Base-by-base conservation (phyloP, 2,113 vertebrate genomes). In the Rissa tridactyla region DNA sequence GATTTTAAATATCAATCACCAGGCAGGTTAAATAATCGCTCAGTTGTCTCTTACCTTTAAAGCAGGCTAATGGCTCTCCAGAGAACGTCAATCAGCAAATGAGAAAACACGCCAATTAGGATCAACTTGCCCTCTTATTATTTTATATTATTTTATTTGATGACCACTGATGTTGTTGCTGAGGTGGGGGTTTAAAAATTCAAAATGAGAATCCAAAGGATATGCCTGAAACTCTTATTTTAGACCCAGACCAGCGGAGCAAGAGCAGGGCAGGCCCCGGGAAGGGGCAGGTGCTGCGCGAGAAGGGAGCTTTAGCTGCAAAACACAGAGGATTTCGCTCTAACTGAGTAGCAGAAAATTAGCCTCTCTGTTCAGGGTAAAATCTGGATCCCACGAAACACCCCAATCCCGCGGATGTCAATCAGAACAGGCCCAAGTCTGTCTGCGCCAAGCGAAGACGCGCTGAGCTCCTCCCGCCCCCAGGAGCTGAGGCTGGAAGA, bases 21-120 rank as follows among this genome's bases (percentile, higher is more conserved):
- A 98, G 98, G 97, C 98, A 98, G 94, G 97, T 98, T 98, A 97
- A 98, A 96, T 95, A 97, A 97, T 97, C 96, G 93, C 98, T 97
- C 97, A 96, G 97, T 97, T 97, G 92, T 96, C 88, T 97, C 98
- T 98, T 98, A 97, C 95, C 93, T 97, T 98, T 98, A 98, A 98
- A 98, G 97, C 93, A 87, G 96, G 97, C 97, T 99, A 99, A 99
- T 99, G 98, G 98, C 98, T 99, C 98, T 98, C 98, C 88, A 90
- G 98, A 98, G 98, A 92, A 97, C 69, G 86, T 93, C 94, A 97
- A 89, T 97, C 97, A 97, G 97, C 96, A 88, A 95, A 97, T 96
- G 90, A 97, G 98, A 98, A 98, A 98, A 97, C 93, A 86, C 85
- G 52, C 97, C 99, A 98, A 99, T 99, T 98, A 97, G 97, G 97